Evolutionary conservation across 1,140 invertebrate species (phyloP).

Genomic region (Drosophila orena): DNA sequence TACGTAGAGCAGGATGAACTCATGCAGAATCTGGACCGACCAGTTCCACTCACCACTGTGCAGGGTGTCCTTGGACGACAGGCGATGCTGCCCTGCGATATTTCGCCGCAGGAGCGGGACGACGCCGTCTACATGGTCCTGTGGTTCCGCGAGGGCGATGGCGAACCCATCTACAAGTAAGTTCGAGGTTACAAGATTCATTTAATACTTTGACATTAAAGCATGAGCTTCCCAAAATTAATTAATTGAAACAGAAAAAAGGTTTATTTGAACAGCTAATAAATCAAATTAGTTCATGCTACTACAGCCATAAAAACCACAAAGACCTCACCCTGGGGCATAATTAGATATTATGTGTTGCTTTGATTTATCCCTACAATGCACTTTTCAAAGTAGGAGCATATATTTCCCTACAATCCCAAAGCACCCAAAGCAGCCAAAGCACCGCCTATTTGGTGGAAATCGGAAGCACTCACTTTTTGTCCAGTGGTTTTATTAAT

Average conservation of each 20-base stretch:
- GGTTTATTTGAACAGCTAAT: not conserved
- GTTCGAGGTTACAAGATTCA: conserved; percentile 23
- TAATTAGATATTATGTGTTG: not conserved
- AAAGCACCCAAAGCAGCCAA: no score
- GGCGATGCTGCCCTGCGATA: conserved; percentile 92
- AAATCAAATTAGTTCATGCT: not conserved
- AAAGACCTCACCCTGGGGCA: not conserved
- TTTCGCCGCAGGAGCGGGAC: conserved; percentile 90
- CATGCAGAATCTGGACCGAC: conserved; percentile 84
- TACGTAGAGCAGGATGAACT: conserved; percentile 84
- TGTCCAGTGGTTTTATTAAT: no score
- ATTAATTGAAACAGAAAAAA: not conserved
- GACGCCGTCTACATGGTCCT: conserved; percentile 94
- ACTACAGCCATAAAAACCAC: not conserved
- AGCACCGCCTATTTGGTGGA: no score
- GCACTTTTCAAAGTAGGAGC: not conserved
- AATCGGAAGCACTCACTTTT: no score
- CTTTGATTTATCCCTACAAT: not conserved
- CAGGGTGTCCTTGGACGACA: conserved; percentile 92
- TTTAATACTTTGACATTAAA: not conserved
- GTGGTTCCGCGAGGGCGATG: conserved; percentile 94
- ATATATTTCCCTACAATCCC: no score
- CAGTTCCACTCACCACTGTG: conserved; percentile 91
- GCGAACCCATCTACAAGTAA: conserved; percentile 94
- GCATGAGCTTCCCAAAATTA: no score